phyloP scores from a whole-genome alignment of 2,888 invertebrate genomes.

The Drosophila leonis region DNA sequence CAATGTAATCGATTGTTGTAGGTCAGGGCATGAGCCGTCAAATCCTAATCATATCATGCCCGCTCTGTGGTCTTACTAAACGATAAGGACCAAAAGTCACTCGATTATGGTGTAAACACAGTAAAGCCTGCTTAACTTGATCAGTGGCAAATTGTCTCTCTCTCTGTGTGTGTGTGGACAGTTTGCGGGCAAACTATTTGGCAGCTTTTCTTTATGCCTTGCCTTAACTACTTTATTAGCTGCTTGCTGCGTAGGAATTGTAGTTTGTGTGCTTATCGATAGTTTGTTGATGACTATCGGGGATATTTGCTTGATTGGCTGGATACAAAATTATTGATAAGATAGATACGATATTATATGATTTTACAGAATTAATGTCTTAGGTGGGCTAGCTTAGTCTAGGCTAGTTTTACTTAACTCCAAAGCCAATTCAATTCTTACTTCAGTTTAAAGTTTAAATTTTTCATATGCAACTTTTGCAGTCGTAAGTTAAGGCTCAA shows the following conservation, averaged over 20 bases:
- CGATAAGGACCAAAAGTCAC: constrained; percentile 16
- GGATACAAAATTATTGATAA: background rate
- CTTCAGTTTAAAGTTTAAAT: background rate
- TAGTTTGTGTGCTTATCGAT: background rate
- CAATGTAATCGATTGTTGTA: constrained; percentile 24
- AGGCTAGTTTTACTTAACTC: background rate
- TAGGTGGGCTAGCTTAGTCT: background rate
- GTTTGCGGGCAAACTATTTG: background rate
- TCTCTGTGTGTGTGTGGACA: background rate
- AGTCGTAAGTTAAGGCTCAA: too few relatives aligned
- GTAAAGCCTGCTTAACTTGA: constrained; percentile 10
- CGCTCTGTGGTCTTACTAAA: constrained; percentile 6
- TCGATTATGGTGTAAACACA: constrained; percentile 19
- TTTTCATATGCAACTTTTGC: too few relatives aligned
- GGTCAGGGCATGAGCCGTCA: constrained; percentile 32
- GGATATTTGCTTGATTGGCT: background rate
- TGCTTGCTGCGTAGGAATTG: background rate
- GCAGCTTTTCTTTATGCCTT: background rate
- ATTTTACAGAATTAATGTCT: too few relatives aligned
- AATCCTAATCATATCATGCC: constrained; percentile 35
- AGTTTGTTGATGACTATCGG: background rate
- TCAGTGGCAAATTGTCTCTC: background rate
- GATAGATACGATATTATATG: background rate
- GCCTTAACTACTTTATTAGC: constrained; percentile 7
- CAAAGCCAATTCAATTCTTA: background rate